Percentiles rank a stretch among this genome's conserved stretches.
phyloP scores from a whole-genome alignment of 2,113 vertebrate genomes.

The Pachycephala philippinensis region DNA sequence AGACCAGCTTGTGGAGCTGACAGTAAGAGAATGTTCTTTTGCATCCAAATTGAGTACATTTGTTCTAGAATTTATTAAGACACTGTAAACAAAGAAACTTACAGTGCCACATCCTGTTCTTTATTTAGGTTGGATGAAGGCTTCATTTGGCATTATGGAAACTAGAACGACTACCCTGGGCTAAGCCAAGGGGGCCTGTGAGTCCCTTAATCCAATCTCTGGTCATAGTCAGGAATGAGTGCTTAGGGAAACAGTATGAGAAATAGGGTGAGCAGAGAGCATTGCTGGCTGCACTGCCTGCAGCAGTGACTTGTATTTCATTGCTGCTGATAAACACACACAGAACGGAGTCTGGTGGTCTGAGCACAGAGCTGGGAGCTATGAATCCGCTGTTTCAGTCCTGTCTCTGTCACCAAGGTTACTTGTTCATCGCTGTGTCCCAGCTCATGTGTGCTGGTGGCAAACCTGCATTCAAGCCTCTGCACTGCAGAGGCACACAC shows the following conservation, averaged over 20 bases:
- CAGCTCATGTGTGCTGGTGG: background rate
- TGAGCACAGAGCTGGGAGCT: conserved; percentile 10
- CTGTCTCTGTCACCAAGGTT: conserved; percentile 54
- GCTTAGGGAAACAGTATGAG: background rate
- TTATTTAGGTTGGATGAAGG: conserved; percentile 9
- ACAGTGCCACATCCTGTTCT: conserved; percentile 29
- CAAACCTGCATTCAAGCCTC: background rate
- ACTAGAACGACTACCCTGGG: background rate
- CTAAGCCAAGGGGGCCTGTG: background rate
- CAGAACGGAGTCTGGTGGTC: background rate
- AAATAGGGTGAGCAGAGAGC: background rate
- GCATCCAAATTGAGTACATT: conserved; percentile 35
- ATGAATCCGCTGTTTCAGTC: background rate
- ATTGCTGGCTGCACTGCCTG: background rate
- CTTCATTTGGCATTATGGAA: background rate
- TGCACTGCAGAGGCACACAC: background rate
- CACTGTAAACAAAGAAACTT: conserved; percentile 6
- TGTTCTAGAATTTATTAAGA: conserved; percentile 36
- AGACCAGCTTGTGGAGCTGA: conserved; percentile 1
- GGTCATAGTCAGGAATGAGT: background rate
- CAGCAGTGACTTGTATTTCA: background rate
- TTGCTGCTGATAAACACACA: background rate
- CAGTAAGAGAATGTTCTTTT: conserved; percentile 13
- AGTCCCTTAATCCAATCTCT: background rate
- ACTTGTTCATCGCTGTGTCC: background rate